Evolutionary conservation across 2,888 invertebrate species (phyloP).

Genomic region (Mechanitis mazaeus): DNA sequence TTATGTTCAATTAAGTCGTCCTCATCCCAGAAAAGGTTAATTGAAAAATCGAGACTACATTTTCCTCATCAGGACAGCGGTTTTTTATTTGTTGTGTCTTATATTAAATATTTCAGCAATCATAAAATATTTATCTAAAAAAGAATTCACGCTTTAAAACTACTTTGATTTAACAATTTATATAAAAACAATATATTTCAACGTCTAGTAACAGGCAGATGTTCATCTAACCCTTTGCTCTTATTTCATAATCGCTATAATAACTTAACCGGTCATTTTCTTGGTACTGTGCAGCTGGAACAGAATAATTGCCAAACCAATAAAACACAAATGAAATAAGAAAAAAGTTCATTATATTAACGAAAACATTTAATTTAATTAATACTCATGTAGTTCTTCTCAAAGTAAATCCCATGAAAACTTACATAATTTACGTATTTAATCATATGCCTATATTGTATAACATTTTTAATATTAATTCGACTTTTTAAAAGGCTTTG

Average conservation of each 20-base stretch:
- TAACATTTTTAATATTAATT: no score
- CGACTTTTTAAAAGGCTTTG: no score
- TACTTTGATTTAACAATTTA: conserved; percentile 14
- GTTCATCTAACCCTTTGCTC: conserved; percentile 55
- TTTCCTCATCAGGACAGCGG: conserved; percentile 8
- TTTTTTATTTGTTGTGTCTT: conserved; percentile 3
- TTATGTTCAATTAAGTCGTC: conserved; percentile 4
- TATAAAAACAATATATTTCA: conserved; percentile 39
- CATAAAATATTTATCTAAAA: background rate
- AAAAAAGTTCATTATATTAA: no score
- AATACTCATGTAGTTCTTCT: no score
- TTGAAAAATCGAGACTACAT: conserved; percentile 1
- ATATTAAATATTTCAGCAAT: background rate
- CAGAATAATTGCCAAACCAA: conserved; percentile 22
- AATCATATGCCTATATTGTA: no score
- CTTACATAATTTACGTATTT: no score
- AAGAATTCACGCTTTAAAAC: background rate
- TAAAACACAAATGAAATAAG: background rate
- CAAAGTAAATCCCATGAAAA: no score
- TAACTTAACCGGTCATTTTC: conserved; percentile 51
- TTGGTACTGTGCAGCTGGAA: conserved; percentile 24
- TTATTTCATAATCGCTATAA: conserved; percentile 52
- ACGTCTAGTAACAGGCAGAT: conserved; percentile 41
- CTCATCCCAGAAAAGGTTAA: conserved; percentile 6
- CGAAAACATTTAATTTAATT: no score